Conservation (phyloP, 1,140 invertebrate species). For the Wasmannia auropunctata region DNA sequence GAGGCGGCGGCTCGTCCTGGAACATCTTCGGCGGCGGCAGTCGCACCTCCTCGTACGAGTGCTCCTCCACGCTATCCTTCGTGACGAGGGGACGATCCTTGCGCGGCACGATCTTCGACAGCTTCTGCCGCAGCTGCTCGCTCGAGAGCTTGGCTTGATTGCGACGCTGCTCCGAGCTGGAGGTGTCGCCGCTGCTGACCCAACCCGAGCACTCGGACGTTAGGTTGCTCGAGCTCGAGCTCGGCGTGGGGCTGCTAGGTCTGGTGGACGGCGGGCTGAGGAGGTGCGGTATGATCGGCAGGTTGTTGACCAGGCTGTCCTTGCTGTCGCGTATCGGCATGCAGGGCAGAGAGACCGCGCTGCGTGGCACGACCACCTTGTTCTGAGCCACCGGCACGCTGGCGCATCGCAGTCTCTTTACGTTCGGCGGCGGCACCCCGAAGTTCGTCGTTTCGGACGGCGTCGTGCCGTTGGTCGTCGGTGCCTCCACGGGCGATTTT, state of each 20-base stretch:
- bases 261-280: conserved; percentile 81
- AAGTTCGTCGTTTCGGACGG: conserved; percentile 53
- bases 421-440: conserved; percentile 67
- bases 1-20: conserved; percentile 91
- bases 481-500: conserved; percentile 74
- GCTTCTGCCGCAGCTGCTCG: conserved; percentile 80
- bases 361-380: conserved; percentile 82
- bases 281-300: conserved; percentile 75
- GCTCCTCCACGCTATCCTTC: conserved; percentile 81
- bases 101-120: conserved; percentile 82
- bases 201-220: conserved; percentile 91
- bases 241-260: conserved; percentile 81
- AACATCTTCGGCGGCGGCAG: conserved; percentile 94
- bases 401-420: conserved; percentile 82
- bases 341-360: conserved; percentile 83
- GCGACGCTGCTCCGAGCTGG: conserved; percentile 86
- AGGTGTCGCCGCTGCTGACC: conserved; percentile 88
- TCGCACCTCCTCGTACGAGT: conserved; percentile 90
- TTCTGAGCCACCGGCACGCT: conserved; percentile 83
- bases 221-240: conserved; percentile 89
- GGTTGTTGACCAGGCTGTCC: conserved; percentile 75
- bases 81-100: conserved; percentile 86
- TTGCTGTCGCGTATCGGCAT: conserved; percentile 83
- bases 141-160: conserved; percentile 82
- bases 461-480: conserved; percentile 70